Evolutionary conservation across 2,797 vertebrate genomes (phyloP).

Genomic region (Acropternis orthonyx): DNA sequence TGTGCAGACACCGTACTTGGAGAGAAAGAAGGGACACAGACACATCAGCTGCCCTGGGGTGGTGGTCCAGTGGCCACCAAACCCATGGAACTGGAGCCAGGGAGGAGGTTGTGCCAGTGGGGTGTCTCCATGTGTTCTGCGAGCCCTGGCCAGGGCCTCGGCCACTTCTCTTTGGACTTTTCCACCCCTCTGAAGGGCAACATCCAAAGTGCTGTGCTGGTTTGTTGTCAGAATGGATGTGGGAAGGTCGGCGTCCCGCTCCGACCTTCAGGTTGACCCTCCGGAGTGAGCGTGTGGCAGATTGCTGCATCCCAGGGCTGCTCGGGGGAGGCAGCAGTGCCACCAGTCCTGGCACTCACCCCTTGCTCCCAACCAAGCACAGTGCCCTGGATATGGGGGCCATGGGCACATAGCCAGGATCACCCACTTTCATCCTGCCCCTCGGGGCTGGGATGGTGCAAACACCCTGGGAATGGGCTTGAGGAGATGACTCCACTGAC

Average conservation of each 20-base stretch:
- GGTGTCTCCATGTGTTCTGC: rapidly evolving
- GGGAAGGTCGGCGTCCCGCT: not conserved
- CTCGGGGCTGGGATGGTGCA: not conserved
- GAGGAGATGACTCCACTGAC: not conserved
- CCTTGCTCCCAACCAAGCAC: not conserved
- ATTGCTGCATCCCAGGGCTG: rapidly evolving
- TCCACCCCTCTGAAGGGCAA: not conserved
- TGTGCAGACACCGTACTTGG: rapidly evolving
- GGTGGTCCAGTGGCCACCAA: not conserved
- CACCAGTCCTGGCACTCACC: not conserved
- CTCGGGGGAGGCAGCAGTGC: rapidly evolving
- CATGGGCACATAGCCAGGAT: not conserved
- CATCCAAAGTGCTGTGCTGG: not conserved
- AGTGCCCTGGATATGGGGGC: not conserved
- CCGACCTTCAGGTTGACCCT: not conserved
- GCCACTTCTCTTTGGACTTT: not conserved
- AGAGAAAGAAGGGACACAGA: not conserved
- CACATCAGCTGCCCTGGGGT: not conserved
- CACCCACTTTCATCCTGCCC: not conserved
- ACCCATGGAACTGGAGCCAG: rapidly evolving
- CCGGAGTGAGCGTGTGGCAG: rapidly evolving
- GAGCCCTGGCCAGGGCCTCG: not conserved
- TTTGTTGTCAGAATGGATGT: not conserved
- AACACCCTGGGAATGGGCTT: not conserved
- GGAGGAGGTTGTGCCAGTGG: not conserved